Percentiles rank a stretch among this genome's conserved stretches.
These are phyloP conservation scores for Buathra laborator DNA, from an alignment of 2,888 invertebrate species.

Conservation along the genomic window DNA sequence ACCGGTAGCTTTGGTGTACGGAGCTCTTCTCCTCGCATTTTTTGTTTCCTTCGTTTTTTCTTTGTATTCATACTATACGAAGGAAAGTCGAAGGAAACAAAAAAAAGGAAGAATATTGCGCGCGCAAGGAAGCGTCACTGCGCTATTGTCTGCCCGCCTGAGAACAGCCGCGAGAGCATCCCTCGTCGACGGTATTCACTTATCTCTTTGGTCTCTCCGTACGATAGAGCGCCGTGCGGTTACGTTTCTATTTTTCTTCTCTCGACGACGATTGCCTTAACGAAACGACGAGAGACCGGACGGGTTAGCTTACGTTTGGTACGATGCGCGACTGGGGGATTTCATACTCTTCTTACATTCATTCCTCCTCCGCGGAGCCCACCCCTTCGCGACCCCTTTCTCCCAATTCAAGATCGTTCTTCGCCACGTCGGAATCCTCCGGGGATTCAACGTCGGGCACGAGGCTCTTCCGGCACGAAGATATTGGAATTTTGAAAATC, in stretches of 20 bases:
- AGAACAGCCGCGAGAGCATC: constrained; percentile 47
- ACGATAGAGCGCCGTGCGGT: constrained; percentile 42
- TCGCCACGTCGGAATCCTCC: constrained; percentile 69
- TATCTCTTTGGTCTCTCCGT: constrained; percentile 51
- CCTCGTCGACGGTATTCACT: constrained; percentile 64
- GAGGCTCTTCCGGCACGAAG: constrained; percentile 5
- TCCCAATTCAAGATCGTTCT: constrained; percentile 15
- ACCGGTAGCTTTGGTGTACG: background rate
- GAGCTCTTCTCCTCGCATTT: constrained; percentile 2
- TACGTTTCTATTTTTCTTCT: constrained; percentile 63
- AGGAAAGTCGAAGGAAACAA: background rate
- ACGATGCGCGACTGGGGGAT: constrained; percentile 22
- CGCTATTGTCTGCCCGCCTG: constrained; percentile 9
- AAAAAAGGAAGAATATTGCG: constrained; percentile 23
- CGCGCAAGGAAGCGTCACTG: constrained; percentile 36
- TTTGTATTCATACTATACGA: background rate
- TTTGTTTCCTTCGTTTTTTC: background rate
- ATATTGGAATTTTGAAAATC: constrained; percentile 76
- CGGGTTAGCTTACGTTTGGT: constrained; percentile 66
- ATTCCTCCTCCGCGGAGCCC: constrained; percentile 14
- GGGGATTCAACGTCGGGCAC: constrained; percentile 66
- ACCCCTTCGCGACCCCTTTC: background rate
- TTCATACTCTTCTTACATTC: constrained; percentile 16
- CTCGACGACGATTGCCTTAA: constrained; percentile 75
- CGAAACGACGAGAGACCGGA: constrained; percentile 71